Evolutionary conservation across 1,140 invertebrate genomes (phyloP), one percentile per base, ranked within the genome.

Genomic region (Trachymyrmex septentrionalis): DNA sequence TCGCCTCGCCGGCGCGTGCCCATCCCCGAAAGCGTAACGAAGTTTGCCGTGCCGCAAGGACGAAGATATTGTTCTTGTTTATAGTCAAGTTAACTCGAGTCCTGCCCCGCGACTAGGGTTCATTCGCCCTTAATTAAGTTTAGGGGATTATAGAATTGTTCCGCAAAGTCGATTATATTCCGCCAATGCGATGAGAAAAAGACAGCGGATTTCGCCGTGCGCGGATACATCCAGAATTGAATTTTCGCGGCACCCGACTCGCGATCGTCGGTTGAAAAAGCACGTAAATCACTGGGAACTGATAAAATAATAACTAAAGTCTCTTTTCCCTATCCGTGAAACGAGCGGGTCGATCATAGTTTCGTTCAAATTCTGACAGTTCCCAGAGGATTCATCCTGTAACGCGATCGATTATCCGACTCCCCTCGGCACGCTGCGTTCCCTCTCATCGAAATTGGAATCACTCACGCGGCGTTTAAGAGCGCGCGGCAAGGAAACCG

Each of bases 121-220:
- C 90, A 84, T 88, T 93, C 85, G 85, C 59, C 92, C 91, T 91
- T 95, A 94, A 95, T 95, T 94, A 93, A 90, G 90, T 95, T 95
- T 92, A 89, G 89, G 91, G 89, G 94, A 95, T 95, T 95, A 95
- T 94, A 93, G 93, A 94, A 95, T 94, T 94, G 94, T 93, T 93
- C 91, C 91, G 90, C 86, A 93, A 94, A 95, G 92, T 95, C 90
- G 88, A 95, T 95, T 95, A 95, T 87, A 87, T 34, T 34, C 30
- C 30, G 6, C 30, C 30, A 89, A 90, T 93, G 90, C 88, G 88
- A 50, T n/a, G 73, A 86, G 67, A 67, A 48, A 48, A 77, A 14
- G 85, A 77, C 48, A 87, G 63, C 16, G 19, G 87, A 87, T 87
- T 85, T 55, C 34, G n/a, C 48, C n/a, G 5, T 24, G 64, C 50